phyloP scores from a whole-genome alignment of 2,113 vertebrate species.

The Stictonetta naevosa region DNA sequence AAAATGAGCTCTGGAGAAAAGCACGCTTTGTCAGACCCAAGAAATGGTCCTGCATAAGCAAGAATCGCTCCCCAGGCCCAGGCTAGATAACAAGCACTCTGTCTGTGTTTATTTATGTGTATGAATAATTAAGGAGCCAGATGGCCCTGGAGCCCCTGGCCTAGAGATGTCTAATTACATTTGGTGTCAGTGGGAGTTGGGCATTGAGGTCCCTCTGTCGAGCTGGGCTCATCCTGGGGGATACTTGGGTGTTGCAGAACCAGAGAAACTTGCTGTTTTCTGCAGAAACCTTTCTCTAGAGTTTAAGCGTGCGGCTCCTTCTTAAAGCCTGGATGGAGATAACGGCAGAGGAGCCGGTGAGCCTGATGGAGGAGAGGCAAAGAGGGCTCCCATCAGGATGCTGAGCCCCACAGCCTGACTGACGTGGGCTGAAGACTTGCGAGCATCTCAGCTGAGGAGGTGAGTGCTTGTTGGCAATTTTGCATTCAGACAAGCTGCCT shows the following conservation, averaged over 20 bases:
- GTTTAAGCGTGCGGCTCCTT: background rate
- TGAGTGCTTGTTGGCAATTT: background rate
- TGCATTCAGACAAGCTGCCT: background rate
- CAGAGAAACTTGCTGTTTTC: background rate
- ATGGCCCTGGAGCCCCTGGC: slow-evolving; percentile 58
- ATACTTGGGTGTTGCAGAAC: background rate
- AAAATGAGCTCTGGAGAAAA: background rate
- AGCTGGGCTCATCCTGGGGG: background rate
- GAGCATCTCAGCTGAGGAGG: background rate
- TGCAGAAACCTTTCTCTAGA: background rate
- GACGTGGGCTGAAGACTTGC: accelerated
- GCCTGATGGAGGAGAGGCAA: background rate
- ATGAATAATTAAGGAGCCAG: slow-evolving; percentile 62
- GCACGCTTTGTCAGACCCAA: background rate
- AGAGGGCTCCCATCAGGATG: background rate
- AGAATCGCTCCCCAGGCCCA: background rate
- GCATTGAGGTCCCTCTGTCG: background rate
- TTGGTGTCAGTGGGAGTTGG: background rate
- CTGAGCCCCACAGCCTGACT: background rate
- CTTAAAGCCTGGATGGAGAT: background rate
- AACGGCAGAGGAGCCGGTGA: background rate
- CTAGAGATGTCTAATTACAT: slow-evolving; percentile 32
- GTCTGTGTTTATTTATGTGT: background rate
- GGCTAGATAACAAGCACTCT: background rate
- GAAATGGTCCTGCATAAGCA: background rate